Evolutionary conservation across 1,140 invertebrate genomes (phyloP), one percentile per base, ranked within the genome.

Genomic region (Himalopsyche phryganea): DNA sequence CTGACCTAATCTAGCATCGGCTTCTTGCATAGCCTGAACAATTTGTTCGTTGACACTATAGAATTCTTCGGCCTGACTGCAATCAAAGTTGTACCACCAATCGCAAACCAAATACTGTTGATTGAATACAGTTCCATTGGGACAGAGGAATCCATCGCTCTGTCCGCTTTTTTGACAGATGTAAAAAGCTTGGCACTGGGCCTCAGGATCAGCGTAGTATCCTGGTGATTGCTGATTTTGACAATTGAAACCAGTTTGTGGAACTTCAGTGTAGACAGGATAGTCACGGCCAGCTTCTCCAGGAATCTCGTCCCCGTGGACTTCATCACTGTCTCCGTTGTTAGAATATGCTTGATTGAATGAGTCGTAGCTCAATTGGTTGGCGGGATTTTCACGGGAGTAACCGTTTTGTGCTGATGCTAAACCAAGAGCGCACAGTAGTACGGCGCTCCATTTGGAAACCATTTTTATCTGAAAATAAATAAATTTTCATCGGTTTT

Each of bases 41-140:
- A 65, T 35, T 15, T 40, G n/a, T 51, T 65, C 59, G 23, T 65
- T 65, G 1, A 61, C 55, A 51, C 36, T 50, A 50, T 66, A 66
- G 20, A 61, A 57, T 32, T 65, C 40, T 62, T 67, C 61, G 11
- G 71, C 70, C 23, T 66, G 58, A 10, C 67, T 62, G 65, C 81
- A 82, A 50, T 80, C 71, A 9, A 83, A 76, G 57, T 80, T 78
- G 63, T 79, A 76, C 79, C 80, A 82, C 80, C 80, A 82, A 51
- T 78, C 77, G 61, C 81, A 83, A 2, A 77, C 75, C 0, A 81
- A 68, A 42, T 72, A 68, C 17, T 77, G 72, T 69, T 83, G 82
- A 64, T 77, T 81, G 70, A 84, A 84, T 15, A 84, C 60, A 2
- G 81, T 84, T 28, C 80, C 81, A 60, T 83, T 83, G 0, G 82